Conservation (phyloP, 2,113 vertebrate genomes). For the Bolborhynchus lineola region DNA sequence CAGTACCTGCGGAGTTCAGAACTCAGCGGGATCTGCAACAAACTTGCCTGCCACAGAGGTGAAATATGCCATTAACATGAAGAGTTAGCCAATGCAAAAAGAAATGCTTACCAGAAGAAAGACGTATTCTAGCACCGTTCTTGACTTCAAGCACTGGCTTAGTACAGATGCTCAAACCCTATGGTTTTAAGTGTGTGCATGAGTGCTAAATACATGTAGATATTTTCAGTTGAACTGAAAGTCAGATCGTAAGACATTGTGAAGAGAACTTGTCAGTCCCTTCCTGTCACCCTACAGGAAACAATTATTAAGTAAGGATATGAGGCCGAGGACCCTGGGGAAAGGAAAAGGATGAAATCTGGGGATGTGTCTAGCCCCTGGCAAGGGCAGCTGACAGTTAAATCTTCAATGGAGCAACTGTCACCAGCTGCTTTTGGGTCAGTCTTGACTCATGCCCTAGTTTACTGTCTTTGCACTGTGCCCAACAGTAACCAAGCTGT, state of each 20-base stretch:
- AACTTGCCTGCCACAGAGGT: neutral
- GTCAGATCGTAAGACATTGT: neutral
- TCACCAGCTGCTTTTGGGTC: neutral
- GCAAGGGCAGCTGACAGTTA: neutral
- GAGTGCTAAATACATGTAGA: neutral
- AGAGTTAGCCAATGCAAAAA: neutral
- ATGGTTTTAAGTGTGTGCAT: neutral
- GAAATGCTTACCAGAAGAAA: neutral
- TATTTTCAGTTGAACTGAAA: neutral
- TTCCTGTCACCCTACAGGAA: neutral
- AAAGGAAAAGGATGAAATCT: neutral
- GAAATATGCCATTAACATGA: neutral
- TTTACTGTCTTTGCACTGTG: neutral
- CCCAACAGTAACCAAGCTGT: neutral
- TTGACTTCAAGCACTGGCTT: neutral
- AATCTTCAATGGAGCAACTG: neutral
- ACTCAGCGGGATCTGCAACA: neutral
- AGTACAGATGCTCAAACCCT: neutral
- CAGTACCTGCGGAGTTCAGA: neutral
- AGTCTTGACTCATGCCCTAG: neutral
- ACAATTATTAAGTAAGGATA: neutral
- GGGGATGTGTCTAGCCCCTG: neutral
- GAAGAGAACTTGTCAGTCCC: neutral
- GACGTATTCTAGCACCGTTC: neutral
- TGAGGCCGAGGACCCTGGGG: neutral